Evolutionary conservation across 2,888 invertebrate species (phyloP).

Genomic region (Oscheius sp.): DNA sequence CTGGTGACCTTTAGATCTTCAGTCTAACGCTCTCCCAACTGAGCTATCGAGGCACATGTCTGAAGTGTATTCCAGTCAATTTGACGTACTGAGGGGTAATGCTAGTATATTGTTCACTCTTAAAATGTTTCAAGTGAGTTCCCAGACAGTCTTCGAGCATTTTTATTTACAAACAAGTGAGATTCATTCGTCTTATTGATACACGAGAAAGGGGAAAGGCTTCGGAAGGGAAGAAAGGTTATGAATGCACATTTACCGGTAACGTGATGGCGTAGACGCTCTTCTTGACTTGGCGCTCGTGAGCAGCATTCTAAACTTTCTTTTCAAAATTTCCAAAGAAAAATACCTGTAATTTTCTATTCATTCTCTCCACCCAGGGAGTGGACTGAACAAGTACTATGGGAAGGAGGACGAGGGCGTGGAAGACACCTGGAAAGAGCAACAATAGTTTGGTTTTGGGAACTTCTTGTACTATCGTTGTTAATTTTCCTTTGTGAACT

Average conservation of each 20-base stretch:
- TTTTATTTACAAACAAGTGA: conserved; percentile 10
- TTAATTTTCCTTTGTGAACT: not conserved
- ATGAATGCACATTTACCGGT: conserved; percentile 55
- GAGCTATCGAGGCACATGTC: conserved; percentile 47
- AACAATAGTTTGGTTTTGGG: too few species aligned
- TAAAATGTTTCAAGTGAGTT: too few species aligned
- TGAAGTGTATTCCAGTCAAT: too few species aligned
- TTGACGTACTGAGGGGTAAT: too few species aligned
- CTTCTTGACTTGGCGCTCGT: conserved; percentile 35
- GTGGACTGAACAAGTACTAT: conserved; percentile 72
- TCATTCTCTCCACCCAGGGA: conserved; percentile 62
- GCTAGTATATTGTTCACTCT: too few species aligned
- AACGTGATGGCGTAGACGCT: conserved; percentile 60
- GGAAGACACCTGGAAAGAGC: conserved; percentile 80
- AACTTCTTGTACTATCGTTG: not conserved
- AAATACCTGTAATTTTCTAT: conserved; percentile 3
- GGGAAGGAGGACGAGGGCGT: conserved; percentile 89
- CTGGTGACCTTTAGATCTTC: conserved; percentile 69
- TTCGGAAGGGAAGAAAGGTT: not conserved
- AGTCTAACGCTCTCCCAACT: conserved; percentile 71
- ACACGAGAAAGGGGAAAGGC: not conserved
- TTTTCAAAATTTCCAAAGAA: not conserved
- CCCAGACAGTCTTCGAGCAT: not conserved
- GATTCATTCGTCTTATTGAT: not conserved
- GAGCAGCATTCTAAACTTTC: conserved; percentile 27